Evolutionary conservation across 2,797 vertebrate genomes (phyloP), one percentile per base, ranked within the genome.

Genomic region (Petrocephalus sullivani): DNA sequence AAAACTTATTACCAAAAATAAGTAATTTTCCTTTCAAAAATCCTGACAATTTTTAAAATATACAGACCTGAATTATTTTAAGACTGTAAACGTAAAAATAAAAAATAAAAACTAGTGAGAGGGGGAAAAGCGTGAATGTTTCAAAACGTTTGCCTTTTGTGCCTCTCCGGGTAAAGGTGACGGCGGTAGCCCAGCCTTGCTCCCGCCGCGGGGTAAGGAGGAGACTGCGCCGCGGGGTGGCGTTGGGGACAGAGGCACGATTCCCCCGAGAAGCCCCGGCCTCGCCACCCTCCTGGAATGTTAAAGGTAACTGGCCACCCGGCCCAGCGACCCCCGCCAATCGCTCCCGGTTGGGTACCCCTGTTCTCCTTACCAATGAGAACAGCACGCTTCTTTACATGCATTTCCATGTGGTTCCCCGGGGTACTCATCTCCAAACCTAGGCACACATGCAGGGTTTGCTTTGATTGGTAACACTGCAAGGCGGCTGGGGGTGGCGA

Each of bases 1-100:
- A 94, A 96, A 96, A 94, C 92, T 95, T 92, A 91, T 96, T 95
- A 96, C 94, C 93, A 97, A 97, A 97, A 97, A 96, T 95, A 93
- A 92, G 91, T 93, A 96, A 95, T 93, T 95, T 96, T 87, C 91
- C 94, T 95, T 92, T 92, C 87, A 95, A 96, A 96, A 96, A 95
- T 93, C 93, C 92, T 95, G 93, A 95, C 93, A 96, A 96, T 95
- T 92, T 91, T 92, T 91, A 92, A 93, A 92, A 95, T 95, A 95
- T 93, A 95, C 87, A 95, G 93, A 96, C 95, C 95, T 96, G 95
- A 96, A 95, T 96, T 92, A 91, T 90, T 92, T 93, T 93, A 95
- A 94, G 92, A 95, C 90, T 96, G 95, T 96, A 96, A 96, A 96
- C 93, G 92, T 92, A 91, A 92, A 92, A 90, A 90, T 89, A 90